Base-by-base conservation (phyloP, 2,888 invertebrate genomes). In the Caenorhabditis sp. region DNA sequence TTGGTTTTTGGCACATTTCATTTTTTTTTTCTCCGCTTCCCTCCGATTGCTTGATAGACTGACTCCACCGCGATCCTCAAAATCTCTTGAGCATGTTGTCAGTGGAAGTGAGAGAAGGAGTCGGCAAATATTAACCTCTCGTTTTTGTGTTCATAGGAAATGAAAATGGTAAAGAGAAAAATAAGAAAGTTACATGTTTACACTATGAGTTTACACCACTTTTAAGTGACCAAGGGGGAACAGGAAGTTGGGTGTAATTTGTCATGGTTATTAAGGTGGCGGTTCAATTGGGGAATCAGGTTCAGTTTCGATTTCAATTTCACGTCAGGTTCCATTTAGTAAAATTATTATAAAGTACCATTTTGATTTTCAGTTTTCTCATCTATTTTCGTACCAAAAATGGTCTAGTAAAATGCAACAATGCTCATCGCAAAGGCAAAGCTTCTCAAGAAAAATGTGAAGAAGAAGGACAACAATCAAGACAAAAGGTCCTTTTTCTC, bases 1-100 rank as follows among this genome's bases (percentile, higher is more conserved):
- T 60, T 69, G 61, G 71, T 55, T 71, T 18, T 64, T 72, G 53
- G 55, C 65, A 72, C 65, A 53, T 64, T 62, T 50, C 55, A n/a
- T 13, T 1, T n/a, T 53, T 65, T 72, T 55, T 13, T 26, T 26
- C 22, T 20, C 3, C 47, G 32, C 32, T 28, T 32, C 40, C 26
- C 50, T 32, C n/a, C n/a, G n/a, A n/a, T n/a, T n/a, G n/a, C n/a
- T n/a, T n/a, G n/a, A n/a, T 32, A 32, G 32, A 32, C 62, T 18
- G n/a, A n/a, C n/a, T n/a, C n/a, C 20, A 15, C 24, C 26, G 24
- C 32, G 6, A 22, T 44, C 51, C 60, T 32, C 44, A 13, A 47
- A 65, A 65, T 47, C 55, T 64, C 71, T 64, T 64, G 55, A 71
- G 64, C 64, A 56, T 72, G 62, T 62, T 71, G 71, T 71, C 71